Conservation (phyloP, 2,113 vertebrate species). For the Carollia perspicillata region DNA sequence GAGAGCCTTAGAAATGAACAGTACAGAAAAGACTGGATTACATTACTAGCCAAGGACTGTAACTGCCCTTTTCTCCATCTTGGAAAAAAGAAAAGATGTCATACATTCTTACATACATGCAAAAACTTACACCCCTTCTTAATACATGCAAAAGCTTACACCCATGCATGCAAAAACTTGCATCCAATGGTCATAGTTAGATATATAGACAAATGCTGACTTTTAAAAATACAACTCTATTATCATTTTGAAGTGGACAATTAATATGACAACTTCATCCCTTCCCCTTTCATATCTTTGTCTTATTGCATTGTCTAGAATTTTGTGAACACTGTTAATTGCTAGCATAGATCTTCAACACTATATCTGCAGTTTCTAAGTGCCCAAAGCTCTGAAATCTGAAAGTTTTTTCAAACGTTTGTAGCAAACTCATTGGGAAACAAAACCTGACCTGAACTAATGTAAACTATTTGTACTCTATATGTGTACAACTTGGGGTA, state of each 20-base stretch:
- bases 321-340: too few species aligned
- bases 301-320: not conserved
- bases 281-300: not conserved
- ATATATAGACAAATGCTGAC: not conserved
- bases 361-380: not conserved
- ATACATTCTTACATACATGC: not conserved
- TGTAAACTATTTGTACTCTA: not conserved
- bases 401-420: not conserved
- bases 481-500: not conserved
- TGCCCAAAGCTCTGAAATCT: not conserved
- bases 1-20: slow-evolving; percentile 2
- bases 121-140: not conserved
- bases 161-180: too few species aligned
- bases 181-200: not conserved
- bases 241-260: not conserved
- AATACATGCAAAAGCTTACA: not conserved
- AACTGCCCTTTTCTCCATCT: not conserved
- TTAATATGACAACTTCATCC: not conserved
- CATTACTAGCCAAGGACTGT: not conserved
- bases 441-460: not conserved
- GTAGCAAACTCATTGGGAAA: not conserved
- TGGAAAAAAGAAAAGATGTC: not conserved
- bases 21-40: not conserved
- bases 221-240: not conserved
- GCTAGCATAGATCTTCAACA: not conserved